Conservation (phyloP, 2,888 invertebrate genomes). For the Eustalomyia histrio region DNA sequence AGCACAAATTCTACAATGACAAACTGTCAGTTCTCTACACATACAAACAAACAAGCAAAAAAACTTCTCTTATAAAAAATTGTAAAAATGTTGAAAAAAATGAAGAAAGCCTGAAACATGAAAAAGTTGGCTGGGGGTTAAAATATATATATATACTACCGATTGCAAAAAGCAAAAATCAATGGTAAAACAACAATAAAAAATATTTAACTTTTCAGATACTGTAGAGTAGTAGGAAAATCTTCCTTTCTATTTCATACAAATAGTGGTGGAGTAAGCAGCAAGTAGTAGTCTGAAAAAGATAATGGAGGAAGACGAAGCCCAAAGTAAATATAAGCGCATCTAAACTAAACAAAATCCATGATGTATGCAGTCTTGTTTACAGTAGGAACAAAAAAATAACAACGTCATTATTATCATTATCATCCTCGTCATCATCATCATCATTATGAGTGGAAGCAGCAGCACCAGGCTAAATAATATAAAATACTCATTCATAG, state of each 20-base stretch:
- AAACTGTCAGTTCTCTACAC: not conserved
- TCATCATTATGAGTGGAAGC: not conserved
- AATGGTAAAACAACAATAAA: slow-evolving; percentile 37
- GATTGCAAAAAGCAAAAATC: slow-evolving; percentile 53
- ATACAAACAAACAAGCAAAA: too few species aligned
- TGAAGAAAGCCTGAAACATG: not conserved
- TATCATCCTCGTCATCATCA: slow-evolving; percentile 21
- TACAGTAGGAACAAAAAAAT: slow-evolving; percentile 1
- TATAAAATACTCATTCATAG: not conserved
- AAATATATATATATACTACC: slow-evolving; percentile 11
- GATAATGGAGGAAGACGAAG: slow-evolving; percentile 32
- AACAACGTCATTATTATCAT: slow-evolving; percentile 48
- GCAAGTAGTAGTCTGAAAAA: slow-evolving; percentile 19
- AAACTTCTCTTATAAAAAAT: not conserved
- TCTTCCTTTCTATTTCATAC: slow-evolving; percentile 8
- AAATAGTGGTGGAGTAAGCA: not conserved
- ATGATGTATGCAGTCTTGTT: slow-evolving; percentile 40
- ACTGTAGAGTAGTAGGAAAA: slow-evolving; percentile 15
- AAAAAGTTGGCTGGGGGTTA: not conserved
- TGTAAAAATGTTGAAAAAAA: not conserved
- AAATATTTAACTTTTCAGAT: slow-evolving; percentile 6
- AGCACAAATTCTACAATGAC: slow-evolving; percentile 7
- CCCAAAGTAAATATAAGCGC: slow-evolving; percentile 47
- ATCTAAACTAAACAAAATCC: slow-evolving; percentile 38
- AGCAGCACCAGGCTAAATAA: not conserved